phyloP scores from a whole-genome alignment of 2,888 invertebrate genomes.

The Onchidella celtica region DNA sequence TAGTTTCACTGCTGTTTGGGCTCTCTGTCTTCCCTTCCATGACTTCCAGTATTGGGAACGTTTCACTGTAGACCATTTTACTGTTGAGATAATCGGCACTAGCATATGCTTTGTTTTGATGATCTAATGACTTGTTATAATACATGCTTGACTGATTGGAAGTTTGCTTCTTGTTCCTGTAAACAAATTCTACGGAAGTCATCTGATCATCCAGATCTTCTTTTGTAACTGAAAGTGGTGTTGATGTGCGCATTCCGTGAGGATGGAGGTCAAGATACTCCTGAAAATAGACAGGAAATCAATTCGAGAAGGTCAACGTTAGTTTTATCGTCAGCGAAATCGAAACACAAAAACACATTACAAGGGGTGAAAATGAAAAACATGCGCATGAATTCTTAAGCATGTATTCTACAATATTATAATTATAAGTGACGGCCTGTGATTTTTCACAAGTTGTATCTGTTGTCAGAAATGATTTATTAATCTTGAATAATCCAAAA shows the following conservation, averaged over 20 bases:
- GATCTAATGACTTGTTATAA: neutral
- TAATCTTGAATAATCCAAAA: too few relatives aligned
- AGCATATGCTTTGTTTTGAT: neutral
- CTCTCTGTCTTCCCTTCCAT: neutral
- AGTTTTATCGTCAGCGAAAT: neutral
- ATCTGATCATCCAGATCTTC: conserved; percentile 44
- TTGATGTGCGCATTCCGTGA: conserved; percentile 9
- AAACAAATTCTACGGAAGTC: conserved; percentile 38
- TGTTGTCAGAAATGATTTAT: too few relatives aligned
- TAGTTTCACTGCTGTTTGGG: conserved; percentile 20
- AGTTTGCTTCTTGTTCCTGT: neutral
- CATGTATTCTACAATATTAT: too few relatives aligned
- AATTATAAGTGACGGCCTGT: too few relatives aligned
- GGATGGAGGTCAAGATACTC: conserved; percentile 51
- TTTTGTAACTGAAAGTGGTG: neutral
- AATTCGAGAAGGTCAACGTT: neutral
- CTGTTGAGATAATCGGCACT: neutral
- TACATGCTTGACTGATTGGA: neutral
- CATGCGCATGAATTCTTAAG: too few relatives aligned
- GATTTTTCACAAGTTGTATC: too few relatives aligned
- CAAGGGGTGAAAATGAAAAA: too few relatives aligned
- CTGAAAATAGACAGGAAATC: conserved; percentile 2
- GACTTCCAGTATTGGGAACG: conserved; percentile 11
- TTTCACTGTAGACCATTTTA: conserved; percentile 23
- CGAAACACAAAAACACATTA: too few relatives aligned